Base-by-base conservation (phyloP, 2,888 invertebrate species). In the Melanotus villosus region DNA sequence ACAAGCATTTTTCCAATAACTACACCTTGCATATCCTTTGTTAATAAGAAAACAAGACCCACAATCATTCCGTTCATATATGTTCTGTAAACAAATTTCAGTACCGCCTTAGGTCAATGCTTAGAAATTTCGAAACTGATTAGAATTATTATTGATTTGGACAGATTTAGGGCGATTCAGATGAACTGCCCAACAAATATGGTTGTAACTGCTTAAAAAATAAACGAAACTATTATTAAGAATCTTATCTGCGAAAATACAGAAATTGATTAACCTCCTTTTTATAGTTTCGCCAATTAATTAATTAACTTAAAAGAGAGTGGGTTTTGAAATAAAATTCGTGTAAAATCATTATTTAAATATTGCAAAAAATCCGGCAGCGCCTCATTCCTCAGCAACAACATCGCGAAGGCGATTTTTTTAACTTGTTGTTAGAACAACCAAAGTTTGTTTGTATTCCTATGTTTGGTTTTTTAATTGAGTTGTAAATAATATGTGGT, bases 181-280 rank as follows among this genome's bases (percentile, higher is more conserved):
- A n/a, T 2, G n/a, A 34, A 34, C 12, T 4, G 12, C n/a, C 34
- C 12, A n/a, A 12, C 12, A 12, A 34, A 34, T 34, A 34, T 12
- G 12, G 12, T 12, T 34, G 34, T 34, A n/a, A 3, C 12, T 16
- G 18, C 16, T 14, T 12, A 16, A 16, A 41, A 41, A 16, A 41
- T 34, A 14, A 41, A 41, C 16, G 14, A 5, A 12, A 5, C 34
- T n/a, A 1, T 5, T 34, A 34, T 34, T 34, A 12, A 12, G 12
- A 12, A 2, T 34, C 1, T 34, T 4, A 12, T 12, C 34, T 12
- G 3, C n/a, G 12, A 16, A 43, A 19, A 43, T 23, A 7, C n/a
- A 47, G 52, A 52, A 32, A 52, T 30, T 50, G 50, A 50, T 50
- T 50, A 50, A 14, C 26, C 26, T 12, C 30, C 26, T 12, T 50